Evolutionary conservation across 2,797 vertebrate species (phyloP), one percentile per base, ranked within the genome.

Genomic region (Poeciliopsis infans): DNA sequence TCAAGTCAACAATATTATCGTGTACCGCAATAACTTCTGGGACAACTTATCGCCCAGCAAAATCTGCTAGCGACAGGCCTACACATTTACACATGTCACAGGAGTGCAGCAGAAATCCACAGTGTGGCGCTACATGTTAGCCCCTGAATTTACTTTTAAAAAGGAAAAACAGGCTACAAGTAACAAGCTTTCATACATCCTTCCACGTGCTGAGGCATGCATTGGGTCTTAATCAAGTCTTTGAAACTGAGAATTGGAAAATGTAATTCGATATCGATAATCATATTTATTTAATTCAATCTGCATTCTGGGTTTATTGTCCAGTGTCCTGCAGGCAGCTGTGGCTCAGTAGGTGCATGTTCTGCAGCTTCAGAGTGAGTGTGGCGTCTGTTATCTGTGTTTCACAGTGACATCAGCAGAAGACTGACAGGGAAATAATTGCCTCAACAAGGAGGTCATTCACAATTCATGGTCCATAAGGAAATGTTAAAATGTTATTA

Each of bases 261-360:
- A 75, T 75, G 73, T 59, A 41, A 57, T 28, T 75, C 1, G 8
- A 43, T 8, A 16, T 10, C 18, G 2, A 15, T 45, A 16, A 59
- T 75, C 39, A n/a, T 57, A n/a, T 74, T 20, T 4, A 5, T 59
- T 45, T 45, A 61, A 75, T 61, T 59, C n/a, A n/a, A 61, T 75
- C 25, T 59, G 25, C 33, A 18, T 59, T 75, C 53, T 61, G 73
- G 73, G 73, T 61, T 57, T 61, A 45, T 41, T 75, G 73, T 61
- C 25, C 43, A 59, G 28, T 15, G 31, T 41, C 73, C 64, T 68
- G 64, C 45, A 16, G 39, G 25, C 53, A 59, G 73, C 41, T 75
- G 39, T 75, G 41, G 61, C 33, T 66, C 64, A 36, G 36, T n/a
- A 11, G 23, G 36, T 41, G 1, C 7, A 25, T 23, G 20, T 23